Base-by-base conservation (phyloP, 2,113 vertebrate species). In the Aramus guarauna region DNA sequence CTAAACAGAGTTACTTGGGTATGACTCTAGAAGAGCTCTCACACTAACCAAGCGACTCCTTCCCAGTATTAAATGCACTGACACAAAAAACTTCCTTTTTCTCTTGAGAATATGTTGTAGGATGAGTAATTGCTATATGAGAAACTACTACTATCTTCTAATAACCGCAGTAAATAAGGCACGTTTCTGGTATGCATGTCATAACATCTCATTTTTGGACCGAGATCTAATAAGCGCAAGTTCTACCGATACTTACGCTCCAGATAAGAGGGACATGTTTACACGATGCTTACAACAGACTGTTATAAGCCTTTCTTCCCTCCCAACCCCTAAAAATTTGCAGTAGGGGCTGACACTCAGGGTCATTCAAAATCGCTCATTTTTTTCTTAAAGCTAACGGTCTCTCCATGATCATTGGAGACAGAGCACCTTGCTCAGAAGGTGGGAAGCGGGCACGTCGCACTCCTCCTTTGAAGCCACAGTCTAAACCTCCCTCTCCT, bases 131-230 rank as follows among this genome's bases (percentile, higher is more conserved):
- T 77, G 8, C 43, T 53, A 16, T 2, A 18, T 80, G 12, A 92
- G 59, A 50, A 85, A 45, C 27, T 41, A 36, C 32, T 60, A 27
- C 45, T 50, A 50, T 23, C 79, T 50, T 63, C 11, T 64, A 82
- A 53, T 26, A 55, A 75, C 18, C 36, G 41, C 48, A 18, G 5
- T 39, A 62, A 59, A n/a, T 47, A 53, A 27, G 3, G 23, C 36
- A 36, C 21, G 36, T 12, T 47, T 53, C 27, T 30, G 9, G 21
- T 47, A 60, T 8, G 5, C 1, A 1, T 1, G 0, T 32, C n/a
- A 15, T 47, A 60, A 41, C 2, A 1, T 43, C 80, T 18, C 9
- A 5, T 20, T 78, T 62, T 29, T 43, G 17, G 37, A 88, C 5
- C 34, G 48, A 69, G 12, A 74, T 16, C 26, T 37, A 23, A 18